Evolutionary conservation across 2,888 invertebrate genomes (phyloP), one percentile per base, ranked within the genome.

Genomic region (Drosophila paranaensis): DNA sequence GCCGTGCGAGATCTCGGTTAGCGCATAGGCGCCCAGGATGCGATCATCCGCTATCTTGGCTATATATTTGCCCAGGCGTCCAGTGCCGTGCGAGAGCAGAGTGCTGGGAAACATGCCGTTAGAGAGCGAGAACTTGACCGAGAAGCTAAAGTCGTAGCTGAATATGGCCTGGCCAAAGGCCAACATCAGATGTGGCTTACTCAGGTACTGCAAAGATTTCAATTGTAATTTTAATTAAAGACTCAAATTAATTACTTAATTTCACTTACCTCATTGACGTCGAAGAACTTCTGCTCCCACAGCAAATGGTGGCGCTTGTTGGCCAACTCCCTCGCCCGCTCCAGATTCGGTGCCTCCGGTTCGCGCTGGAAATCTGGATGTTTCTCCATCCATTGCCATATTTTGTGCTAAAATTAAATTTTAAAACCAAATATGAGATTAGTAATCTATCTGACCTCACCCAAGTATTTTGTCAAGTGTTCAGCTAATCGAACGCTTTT

Each of bases 1-100:
- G 0, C 98, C 98, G 91, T 98, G 98, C 0, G 96, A 95, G 10
- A 98, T 95, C 93, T 98, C 98, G 0, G 98, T 98, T 50, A 98
- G 92, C 0, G 97, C 97, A 92, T 97, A 98, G 83, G 97, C 96
- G 5, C 96, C 96, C 77, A 94, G 88, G 62, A 95, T 94, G 93
- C 95, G 86, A 60, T 90, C 87, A 14, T 89, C 84, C 2, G 81
- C 60, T 40, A 87, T 89, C 68, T 90, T 90, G 0, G 88, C 94
- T 0, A 95, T 91, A 71, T 94, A 93, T 42, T 94, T 93, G 46
- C 92, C 93, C 81, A 96, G 95, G 53, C 96, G 94, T 0, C 94
- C 93, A 2, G 94, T 94, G 0, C 96, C 96, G 73, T 95, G 93
- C 11, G 95, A 94, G 53, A 94, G 93, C 48, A 96, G 93, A 0